These are phyloP conservation scores for Hyppa rectilinea DNA, from an alignment of 2,888 invertebrate genomes.

Conservation along the genomic window DNA sequence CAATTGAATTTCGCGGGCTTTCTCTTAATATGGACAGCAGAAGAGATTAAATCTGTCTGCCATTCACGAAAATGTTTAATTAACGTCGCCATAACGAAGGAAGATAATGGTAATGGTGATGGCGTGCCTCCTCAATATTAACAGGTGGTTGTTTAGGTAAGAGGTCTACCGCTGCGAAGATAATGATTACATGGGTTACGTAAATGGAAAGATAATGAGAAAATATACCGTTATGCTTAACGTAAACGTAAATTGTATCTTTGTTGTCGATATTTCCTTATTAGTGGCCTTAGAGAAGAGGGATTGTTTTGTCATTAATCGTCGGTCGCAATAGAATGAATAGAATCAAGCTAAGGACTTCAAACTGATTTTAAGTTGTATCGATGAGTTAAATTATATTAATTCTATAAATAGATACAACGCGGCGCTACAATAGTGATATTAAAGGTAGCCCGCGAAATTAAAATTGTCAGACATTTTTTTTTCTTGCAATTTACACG, in stretches of 20 bases:
- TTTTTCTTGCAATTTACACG: too few species aligned
- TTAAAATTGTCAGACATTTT: too few species aligned
- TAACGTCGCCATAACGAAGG: conserved; percentile 40
- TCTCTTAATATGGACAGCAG: neutral
- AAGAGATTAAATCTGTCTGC: conserved; percentile 48
- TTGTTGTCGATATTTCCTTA: conserved; percentile 15
- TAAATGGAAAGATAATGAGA: conserved; percentile 15
- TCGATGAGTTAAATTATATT: too few species aligned
- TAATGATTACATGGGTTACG: conserved; percentile 33
- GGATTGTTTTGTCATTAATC: neutral
- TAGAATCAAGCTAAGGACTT: too few species aligned
- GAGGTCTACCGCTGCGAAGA: conserved; percentile 16
- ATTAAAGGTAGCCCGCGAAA: too few species aligned
- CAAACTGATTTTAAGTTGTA: too few species aligned
- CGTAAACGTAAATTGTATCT: conserved; percentile 6
- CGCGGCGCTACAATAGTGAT: too few species aligned
- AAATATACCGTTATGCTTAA: conserved; percentile 4
- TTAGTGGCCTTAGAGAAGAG: neutral
- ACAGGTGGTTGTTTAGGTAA: conserved; percentile 45
- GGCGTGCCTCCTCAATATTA: conserved; percentile 35
- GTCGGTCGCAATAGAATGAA: too few species aligned
- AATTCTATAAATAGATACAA: too few species aligned
- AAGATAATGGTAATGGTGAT: conserved; percentile 45
- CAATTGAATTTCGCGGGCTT: too few species aligned
- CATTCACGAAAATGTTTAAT: conserved; percentile 53